Evolutionary conservation across 2,888 invertebrate species (phyloP).

Genomic region (Aleiodes testaceus): DNA sequence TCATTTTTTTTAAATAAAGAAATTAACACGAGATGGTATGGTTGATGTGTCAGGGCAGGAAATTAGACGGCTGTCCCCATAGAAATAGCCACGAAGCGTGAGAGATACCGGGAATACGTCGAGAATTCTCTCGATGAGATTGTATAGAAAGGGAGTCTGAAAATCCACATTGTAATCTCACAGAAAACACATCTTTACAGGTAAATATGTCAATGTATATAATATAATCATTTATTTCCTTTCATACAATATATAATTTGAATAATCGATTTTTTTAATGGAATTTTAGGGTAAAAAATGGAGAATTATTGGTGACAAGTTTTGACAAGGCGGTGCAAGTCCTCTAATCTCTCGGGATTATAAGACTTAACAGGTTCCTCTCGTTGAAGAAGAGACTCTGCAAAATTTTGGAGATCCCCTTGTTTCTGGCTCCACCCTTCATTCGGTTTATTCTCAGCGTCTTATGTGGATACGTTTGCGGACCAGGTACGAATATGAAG

Average conservation of each 20-base stretch:
- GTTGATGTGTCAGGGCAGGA: constrained; percentile 69
- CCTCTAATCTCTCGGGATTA: constrained; percentile 66
- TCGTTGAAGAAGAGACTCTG: constrained; percentile 2
- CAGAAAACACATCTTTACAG: too few relatives aligned
- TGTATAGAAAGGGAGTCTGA: constrained; percentile 25
- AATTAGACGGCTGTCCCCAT: constrained; percentile 70
- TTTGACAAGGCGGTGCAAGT: constrained; percentile 67
- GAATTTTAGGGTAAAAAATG: too few relatives aligned
- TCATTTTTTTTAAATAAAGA: constrained; percentile 27
- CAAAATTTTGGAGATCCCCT: constrained; percentile 39
- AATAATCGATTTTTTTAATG: too few relatives aligned
- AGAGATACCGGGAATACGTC: constrained; percentile 65
- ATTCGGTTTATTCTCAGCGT: constrained; percentile 25
- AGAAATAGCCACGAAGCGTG: constrained; percentile 71
- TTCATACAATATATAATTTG: too few relatives aligned
- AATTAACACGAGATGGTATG: constrained; percentile 44
- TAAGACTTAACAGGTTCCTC: constrained; percentile 60
- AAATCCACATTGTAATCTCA: too few relatives aligned
- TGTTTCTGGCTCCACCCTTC: constrained; percentile 43
- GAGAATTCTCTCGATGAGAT: constrained; percentile 42
- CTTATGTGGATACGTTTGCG: constrained; percentile 21
- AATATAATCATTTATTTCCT: too few relatives aligned
- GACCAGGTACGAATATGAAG: constrained; percentile 14
- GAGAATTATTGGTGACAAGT: constrained; percentile 64
- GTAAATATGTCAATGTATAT: too few relatives aligned